Evolutionary conservation across 2,888 invertebrate species (phyloP), one percentile per base, ranked within the genome.

Genomic region (Cryptophagus acutangulus): DNA sequence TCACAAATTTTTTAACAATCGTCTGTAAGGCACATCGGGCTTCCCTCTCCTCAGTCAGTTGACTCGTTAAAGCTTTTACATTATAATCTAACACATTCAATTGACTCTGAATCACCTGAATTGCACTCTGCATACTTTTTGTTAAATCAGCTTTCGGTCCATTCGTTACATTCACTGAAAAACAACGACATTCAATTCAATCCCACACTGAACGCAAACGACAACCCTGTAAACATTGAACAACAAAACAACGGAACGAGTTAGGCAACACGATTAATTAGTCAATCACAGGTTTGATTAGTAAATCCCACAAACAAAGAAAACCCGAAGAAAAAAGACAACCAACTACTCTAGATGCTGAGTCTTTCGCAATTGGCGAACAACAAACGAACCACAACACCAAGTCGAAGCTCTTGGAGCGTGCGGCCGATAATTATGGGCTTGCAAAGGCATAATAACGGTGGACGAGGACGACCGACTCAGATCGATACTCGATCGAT

Each of bases 361-460:
- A 38, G 84, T 81, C 70, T 83, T 83, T 57, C 80, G 79, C 71
- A 85, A 78, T 57, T 85, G 84, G 69, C 82, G 81, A 66, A 77
- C 71, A 50, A 85, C 84, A 71, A 85, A 83, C 54, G 81, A 79
- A 65, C 84, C 85, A 69, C 86, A 85, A 69, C 86, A 86, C 85
- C 85, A 85, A 17, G 81, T 80, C 51, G 80, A 78, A 44, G 81
- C 79, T 54, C 80, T 74, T 28, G 76, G 74, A 40, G 76, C 75
- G 49, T 69, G 69, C 43, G 68, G 68, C 38, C 66, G 56, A 50
- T 63, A 69, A 43, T 64, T 61, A 47, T 63, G 60, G 26, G 67
- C 66, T 38, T 66, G 63, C 43, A 65, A 51, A 10, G 65, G 60
- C 45, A 61, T 65, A 33, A 58, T 55, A 40, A 57, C 53, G 36